phyloP scores from a whole-genome alignment of 2,797 vertebrate species.

The Sorex maritimensis region DNA sequence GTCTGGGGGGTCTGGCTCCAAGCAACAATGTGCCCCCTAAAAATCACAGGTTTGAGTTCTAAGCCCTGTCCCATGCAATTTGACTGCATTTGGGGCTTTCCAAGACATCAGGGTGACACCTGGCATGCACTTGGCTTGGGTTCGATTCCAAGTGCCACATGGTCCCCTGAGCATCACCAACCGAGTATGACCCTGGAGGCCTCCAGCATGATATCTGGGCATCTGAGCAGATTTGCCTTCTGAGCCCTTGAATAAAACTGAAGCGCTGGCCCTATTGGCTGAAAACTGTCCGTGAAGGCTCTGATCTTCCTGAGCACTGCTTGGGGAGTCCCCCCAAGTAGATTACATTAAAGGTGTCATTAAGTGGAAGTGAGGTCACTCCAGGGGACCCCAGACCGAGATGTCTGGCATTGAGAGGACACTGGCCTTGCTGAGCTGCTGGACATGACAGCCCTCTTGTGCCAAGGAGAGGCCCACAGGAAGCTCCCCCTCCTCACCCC shows the following conservation, averaged over 20 bases:
- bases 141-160: too few relatives aligned
- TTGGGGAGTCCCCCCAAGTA: not conserved
- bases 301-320: too few relatives aligned
- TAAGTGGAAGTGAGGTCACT: slow-evolving; percentile 41
- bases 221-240: not conserved
- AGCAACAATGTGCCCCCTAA: not conserved
- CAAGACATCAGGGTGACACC: not conserved
- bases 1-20: not conserved
- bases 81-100: slow-evolving; percentile 19
- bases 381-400: not conserved
- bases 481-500: not conserved
- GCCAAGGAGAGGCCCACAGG: not conserved
- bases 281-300: not conserved
- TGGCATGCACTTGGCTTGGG: too few relatives aligned
- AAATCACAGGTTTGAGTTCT: not conserved
- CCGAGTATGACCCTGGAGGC: too few relatives aligned
- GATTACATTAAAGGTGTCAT: not conserved
- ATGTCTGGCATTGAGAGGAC: not conserved
- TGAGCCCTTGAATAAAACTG: not conserved
- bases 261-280: not conserved
- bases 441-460: not conserved
- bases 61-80: not conserved
- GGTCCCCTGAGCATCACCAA: too few relatives aligned
- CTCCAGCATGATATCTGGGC: too few relatives aligned
- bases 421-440: not conserved